Percentiles rank a stretch among this genome's conserved stretches.
Conservation (phyloP, 2,797 vertebrate species). For the Cynodonichthys magdalenae region DNA sequence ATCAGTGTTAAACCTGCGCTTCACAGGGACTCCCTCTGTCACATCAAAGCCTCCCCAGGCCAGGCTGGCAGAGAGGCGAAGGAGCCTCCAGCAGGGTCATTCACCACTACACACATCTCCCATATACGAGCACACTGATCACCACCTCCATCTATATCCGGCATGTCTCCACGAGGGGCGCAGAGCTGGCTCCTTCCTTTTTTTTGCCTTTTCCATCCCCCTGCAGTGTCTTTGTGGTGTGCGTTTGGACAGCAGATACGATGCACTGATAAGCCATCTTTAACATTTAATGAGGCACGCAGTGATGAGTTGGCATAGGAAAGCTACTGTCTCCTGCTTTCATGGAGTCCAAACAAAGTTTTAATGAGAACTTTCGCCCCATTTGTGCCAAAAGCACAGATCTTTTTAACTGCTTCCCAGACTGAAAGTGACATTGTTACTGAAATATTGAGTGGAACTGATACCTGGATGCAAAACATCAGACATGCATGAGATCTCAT, state of each 20-base stretch:
- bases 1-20: conserved; percentile 74
- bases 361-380: conserved; percentile 76
- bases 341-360: conserved; percentile 72
- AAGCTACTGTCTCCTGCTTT: conserved; percentile 64
- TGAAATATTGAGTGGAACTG: conserved; percentile 10
- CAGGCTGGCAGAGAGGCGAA: conserved; percentile 63
- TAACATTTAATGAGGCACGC: conserved; percentile 78
- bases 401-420: conserved; percentile 69
- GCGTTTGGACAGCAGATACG: conserved; percentile 54
- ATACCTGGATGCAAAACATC: conserved; percentile 42
- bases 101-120: conserved; percentile 33
- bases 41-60: conserved; percentile 76
- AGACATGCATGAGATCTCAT: background rate
- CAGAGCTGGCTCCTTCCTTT: conserved; percentile 55
- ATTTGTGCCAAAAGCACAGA: conserved; percentile 65
- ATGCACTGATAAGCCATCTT: conserved; percentile 73
- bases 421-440: conserved; percentile 31
- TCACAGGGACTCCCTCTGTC: conserved; percentile 72
- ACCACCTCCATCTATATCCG: conserved; percentile 49
- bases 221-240: conserved; percentile 57
- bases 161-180: conserved; percentile 57
- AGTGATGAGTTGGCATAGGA: conserved; percentile 70
- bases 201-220: conserved; percentile 55
- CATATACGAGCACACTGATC: conserved; percentile 51
- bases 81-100: conserved; percentile 60